Percentiles rank a stretch among this genome's conserved stretches.
Evolutionary conservation across 2,888 invertebrate genomes (phyloP).

Genomic region (Drosophila mercatorum): DNA sequence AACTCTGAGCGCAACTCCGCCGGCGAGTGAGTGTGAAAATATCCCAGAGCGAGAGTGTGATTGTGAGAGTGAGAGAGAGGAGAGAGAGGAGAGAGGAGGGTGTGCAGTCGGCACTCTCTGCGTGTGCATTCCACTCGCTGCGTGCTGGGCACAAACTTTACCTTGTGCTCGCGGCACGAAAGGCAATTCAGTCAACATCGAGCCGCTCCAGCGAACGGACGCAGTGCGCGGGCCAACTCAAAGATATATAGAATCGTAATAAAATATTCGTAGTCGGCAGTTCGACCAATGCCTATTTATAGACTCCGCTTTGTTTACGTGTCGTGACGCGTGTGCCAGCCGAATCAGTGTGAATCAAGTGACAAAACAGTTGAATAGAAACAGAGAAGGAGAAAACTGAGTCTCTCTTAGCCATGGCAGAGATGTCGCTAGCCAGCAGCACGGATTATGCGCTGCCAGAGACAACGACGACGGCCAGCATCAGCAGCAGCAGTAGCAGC

Average conservation of each 20-base stretch:
- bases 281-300: slow-evolving; percentile 60
- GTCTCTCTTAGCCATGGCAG: background rate
- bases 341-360: slow-evolving; percentile 36
- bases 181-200: slow-evolving; percentile 64
- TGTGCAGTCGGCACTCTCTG: slow-evolving; percentile 32
- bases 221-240: slow-evolving; percentile 36
- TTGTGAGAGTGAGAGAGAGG: too few relatives aligned
- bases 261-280: slow-evolving; percentile 12
- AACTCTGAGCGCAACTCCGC: slow-evolving; percentile 7
- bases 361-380: slow-evolving; percentile 18
- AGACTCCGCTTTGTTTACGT: slow-evolving; percentile 65
- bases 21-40: slow-evolving; percentile 35
- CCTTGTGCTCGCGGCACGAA: slow-evolving; percentile 33
- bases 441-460: slow-evolving; percentile 62
- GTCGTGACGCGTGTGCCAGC: slow-evolving; percentile 61
- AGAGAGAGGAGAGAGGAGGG: too few relatives aligned
- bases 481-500: background rate
- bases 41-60: slow-evolving; percentile 23
- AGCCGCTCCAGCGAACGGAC: slow-evolving; percentile 70
- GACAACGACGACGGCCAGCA: slow-evolving; percentile 8
- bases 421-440: slow-evolving; percentile 43
- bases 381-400: background rate
- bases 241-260: background rate
- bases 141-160: slow-evolving; percentile 15
- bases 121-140: slow-evolving; percentile 36